phyloP scores from a whole-genome alignment of 2,113 vertebrate genomes.

The Myrmecobius fasciatus region DNA sequence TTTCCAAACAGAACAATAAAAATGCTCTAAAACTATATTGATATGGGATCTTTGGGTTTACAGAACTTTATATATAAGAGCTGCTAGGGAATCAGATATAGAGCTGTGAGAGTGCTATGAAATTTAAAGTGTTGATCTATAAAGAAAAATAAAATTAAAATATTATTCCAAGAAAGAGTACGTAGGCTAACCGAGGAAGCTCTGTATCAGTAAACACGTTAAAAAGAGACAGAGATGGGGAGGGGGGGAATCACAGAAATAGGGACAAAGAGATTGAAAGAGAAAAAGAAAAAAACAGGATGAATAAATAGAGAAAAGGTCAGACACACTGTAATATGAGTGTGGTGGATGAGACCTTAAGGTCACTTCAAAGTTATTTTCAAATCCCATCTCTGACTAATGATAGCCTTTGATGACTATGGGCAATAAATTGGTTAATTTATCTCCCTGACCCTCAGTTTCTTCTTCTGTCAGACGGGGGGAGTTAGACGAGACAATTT shows the following conservation, averaged over 20 bases:
- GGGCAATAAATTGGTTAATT: rapidly evolving
- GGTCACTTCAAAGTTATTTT: neutral
- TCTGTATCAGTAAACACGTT: neutral
- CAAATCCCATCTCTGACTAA: neutral
- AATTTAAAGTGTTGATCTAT: too few species aligned
- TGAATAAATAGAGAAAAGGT: neutral
- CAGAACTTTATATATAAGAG: too few species aligned
- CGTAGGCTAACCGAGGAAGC: neutral
- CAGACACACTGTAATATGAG: too few species aligned
- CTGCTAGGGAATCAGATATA: too few species aligned
- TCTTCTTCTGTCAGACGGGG: neutral
- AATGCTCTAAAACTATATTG: too few species aligned
- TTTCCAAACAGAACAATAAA: too few species aligned
- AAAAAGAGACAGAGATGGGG: neutral
- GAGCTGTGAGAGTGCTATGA: too few species aligned
- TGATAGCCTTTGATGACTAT: neutral
- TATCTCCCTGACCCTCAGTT: rapidly evolving
- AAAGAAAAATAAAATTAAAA: too few species aligned
- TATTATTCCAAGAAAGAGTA: neutral
- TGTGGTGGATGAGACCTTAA: too few species aligned
- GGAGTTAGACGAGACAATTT: neutral
- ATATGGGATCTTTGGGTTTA: too few species aligned
- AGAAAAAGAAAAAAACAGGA: neutral
- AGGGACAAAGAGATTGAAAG: neutral
- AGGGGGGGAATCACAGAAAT: neutral